Conservation (phyloP, 2,888 invertebrate genomes). For the Latheticus oryzae region DNA sequence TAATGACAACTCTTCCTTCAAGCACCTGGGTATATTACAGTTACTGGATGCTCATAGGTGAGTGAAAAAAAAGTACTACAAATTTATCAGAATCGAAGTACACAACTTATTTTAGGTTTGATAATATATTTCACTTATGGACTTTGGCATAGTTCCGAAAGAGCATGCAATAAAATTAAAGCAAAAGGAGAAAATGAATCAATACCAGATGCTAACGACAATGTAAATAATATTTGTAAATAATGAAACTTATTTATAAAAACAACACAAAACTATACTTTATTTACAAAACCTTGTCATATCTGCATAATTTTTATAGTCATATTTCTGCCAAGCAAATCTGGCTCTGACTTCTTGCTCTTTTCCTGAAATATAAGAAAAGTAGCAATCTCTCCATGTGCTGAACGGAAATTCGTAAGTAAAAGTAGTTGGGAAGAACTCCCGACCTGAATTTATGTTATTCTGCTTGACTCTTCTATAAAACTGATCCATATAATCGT, state of each 20-base stretch:
- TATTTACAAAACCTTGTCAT: constrained; percentile 5
- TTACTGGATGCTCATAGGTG: constrained; percentile 84
- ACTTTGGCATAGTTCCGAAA: constrained; percentile 74
- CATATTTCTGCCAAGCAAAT: constrained; percentile 26
- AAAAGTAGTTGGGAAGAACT: constrained; percentile 59
- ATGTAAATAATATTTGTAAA: constrained; percentile 8
- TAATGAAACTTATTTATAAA: constrained; percentile 14
- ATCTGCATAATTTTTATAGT: constrained; percentile 26
- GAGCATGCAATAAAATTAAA: constrained; percentile 45
- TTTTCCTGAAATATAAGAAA: constrained; percentile 60
- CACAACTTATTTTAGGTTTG: constrained; percentile 68
- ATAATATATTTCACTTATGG: constrained; percentile 81
- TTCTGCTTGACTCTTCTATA: constrained; percentile 54
- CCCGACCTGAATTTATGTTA: constrained; percentile 56
- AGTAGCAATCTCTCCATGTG: constrained; percentile 59
- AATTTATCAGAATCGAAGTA: constrained; percentile 2
- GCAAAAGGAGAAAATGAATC: constrained; percentile 8
- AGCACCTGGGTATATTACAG: constrained; percentile 86
- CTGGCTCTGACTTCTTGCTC: constrained; percentile 53
- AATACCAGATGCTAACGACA: constrained; percentile 7
- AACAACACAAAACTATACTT: not conserved
- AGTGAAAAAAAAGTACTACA: constrained; percentile 7
- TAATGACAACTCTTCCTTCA: constrained; percentile 83
- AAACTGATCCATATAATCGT: constrained; percentile 43
- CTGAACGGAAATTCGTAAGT: constrained; percentile 58